phyloP scores from a whole-genome alignment of 2,113 vertebrate species.

The Garra rufa region DNA sequence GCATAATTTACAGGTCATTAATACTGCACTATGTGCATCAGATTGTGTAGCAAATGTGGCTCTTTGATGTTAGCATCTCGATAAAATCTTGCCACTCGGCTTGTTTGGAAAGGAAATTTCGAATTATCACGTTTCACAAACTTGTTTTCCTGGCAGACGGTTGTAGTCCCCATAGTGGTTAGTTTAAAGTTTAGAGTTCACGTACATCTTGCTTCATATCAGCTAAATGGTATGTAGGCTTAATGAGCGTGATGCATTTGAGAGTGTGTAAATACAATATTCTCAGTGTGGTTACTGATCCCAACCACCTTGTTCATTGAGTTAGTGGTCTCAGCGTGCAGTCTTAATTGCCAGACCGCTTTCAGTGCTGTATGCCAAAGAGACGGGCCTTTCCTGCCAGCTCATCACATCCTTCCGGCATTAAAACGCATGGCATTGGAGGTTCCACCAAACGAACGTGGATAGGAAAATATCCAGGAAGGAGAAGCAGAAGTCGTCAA shows the following conservation, averaged over 20 bases:
- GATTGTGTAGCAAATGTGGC: slow-evolving; percentile 42
- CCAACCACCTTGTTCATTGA: slow-evolving; percentile 23
- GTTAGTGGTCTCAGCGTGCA: slow-evolving; percentile 13
- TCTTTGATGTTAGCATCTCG: slow-evolving; percentile 58
- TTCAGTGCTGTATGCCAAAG: slow-evolving; percentile 27
- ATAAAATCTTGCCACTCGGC: slow-evolving; percentile 51
- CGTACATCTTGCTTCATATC: slow-evolving; percentile 30
- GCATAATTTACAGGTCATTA: slow-evolving; percentile 65
- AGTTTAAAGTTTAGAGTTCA: slow-evolving; percentile 54
- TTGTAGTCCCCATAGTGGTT: slow-evolving; percentile 67
- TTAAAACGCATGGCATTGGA: slow-evolving; percentile 30
- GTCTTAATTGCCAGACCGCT: slow-evolving; percentile 42
- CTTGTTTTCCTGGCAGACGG: slow-evolving; percentile 62
- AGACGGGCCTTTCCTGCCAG: slow-evolving; percentile 41
- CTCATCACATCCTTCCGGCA: slow-evolving; percentile 35
- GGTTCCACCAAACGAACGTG: slow-evolving; percentile 29
- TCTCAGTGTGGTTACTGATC: slow-evolving; percentile 22
- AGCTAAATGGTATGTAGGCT: slow-evolving; percentile 37
- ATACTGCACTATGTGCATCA: slow-evolving; percentile 56
- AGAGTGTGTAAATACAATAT: slow-evolving; percentile 12
- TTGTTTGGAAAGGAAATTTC: slow-evolving; percentile 45
- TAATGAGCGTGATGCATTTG: slow-evolving; percentile 37
- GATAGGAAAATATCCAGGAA: slow-evolving; percentile 36
- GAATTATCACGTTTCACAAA: slow-evolving; percentile 48
- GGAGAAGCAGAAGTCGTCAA: slow-evolving; percentile 16